These are phyloP conservation scores for Ornithoptera alexandrae DNA, from an alignment of 2,888 invertebrate genomes.

Conservation along the genomic window DNA sequence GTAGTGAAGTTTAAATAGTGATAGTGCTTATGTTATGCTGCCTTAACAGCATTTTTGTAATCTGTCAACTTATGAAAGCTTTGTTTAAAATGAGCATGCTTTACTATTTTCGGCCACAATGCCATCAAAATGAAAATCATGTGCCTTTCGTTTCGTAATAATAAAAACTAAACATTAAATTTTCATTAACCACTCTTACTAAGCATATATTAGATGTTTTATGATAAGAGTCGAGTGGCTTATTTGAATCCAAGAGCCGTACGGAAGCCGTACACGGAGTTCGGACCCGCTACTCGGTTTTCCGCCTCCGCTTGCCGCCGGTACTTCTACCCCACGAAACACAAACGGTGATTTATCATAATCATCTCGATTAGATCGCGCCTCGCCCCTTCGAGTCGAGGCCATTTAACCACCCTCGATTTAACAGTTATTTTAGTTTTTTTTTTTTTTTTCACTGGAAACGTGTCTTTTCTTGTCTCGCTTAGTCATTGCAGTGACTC, in stretches of 20 bases:
- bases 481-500: conserved; percentile 47
- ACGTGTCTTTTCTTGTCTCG: conserved; percentile 53
- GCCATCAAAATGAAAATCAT: too few species aligned
- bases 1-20: too few species aligned
- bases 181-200: background rate
- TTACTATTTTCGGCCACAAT: too few species aligned
- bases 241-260: background rate
- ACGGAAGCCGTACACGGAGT: background rate
- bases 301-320: conserved; percentile 33
- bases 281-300: conserved; percentile 17
- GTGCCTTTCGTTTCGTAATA: too few species aligned
- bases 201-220: background rate
- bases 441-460: conserved; percentile 56
- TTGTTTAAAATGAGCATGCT: too few species aligned
- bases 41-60: too few species aligned
- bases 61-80: too few species aligned
- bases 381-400: conserved; percentile 59
- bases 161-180: background rate
- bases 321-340: conserved; percentile 38
- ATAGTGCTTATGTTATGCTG: too few species aligned
- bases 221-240: background rate
- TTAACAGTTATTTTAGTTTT: conserved; percentile 74
- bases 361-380: conserved; percentile 75
- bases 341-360: conserved; percentile 71
- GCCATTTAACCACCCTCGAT: conserved; percentile 74